These are phyloP conservation scores for Silurus aristotelis DNA, from an alignment of 2,797 vertebrate genomes.

Conservation along the genomic window DNA sequence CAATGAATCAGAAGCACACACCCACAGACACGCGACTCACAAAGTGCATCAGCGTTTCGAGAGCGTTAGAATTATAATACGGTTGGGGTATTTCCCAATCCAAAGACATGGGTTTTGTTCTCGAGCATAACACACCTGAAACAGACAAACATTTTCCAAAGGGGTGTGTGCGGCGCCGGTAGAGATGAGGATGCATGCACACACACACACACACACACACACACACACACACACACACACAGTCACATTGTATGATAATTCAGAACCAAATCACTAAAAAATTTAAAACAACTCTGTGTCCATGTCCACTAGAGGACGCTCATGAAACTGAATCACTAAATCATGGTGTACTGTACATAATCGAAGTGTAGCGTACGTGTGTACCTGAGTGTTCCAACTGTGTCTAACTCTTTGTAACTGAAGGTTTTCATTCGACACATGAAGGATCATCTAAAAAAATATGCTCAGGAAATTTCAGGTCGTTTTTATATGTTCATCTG, in stretches of 20 bases:
- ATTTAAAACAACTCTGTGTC: not conserved
- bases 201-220: slow-evolving; percentile 21
- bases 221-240: slow-evolving; percentile 17
- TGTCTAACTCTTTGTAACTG: not conserved
- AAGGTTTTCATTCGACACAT: not conserved
- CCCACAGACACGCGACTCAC: not conserved
- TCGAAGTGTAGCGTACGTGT: too few species aligned
- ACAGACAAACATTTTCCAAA: not conserved
- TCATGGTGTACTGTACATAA: not conserved
- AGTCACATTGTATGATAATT: not conserved
- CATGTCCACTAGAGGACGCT: not conserved
- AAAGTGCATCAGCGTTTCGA: not conserved
- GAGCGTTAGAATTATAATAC: not conserved
- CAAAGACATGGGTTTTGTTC: not conserved
- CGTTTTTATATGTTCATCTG: not conserved
- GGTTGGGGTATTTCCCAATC: not conserved
- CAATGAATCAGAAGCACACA: slow-evolving; percentile 1
- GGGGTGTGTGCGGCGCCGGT: not conserved
- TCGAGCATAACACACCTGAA: not conserved
- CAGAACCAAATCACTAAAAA: not conserved
- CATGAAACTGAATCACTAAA: not conserved
- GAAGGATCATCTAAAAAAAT: too few species aligned
- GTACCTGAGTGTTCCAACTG: not conserved
- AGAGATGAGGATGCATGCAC: not conserved
- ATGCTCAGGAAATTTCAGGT: not conserved